Evolutionary conservation across 2,888 invertebrate species (phyloP), one percentile per base, ranked within the genome.

Genomic region (Agrilus mali): DNA sequence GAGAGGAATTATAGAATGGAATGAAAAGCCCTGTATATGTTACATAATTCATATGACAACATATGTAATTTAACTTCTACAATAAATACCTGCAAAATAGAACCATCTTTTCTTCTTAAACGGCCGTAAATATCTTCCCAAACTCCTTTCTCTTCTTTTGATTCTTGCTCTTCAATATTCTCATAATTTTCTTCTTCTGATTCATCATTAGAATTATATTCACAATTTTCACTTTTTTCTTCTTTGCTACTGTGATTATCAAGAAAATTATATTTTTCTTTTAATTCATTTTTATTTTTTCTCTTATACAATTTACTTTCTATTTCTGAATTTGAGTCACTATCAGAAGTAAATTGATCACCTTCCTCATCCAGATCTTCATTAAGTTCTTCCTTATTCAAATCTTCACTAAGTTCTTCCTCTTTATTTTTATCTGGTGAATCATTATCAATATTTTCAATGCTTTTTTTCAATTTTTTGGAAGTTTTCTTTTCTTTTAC

Each of bases 51-150:
- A 20, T 7, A 17, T 5, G 3, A 17, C 17, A 17, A 4, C 7
- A 20, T 20, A 20, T 20, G 5, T 20, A 4, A n/a, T 10, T 27
- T 10, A 27, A 10, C 4, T 10, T 27, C 8, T 27, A 27, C 6
- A 20, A 5, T 27, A 10, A 7, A 22, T 64, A 78, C 79, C 56
- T 71, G 68, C 36, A 93, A 68, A 50, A 94, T 62, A 60, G 85
- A 81, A 3, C 95, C 95, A 53, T 83, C 74, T 56, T 79, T 78
- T 59, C 86, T 84, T 52, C 89, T 74, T 53, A 82, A 75, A 46
- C 94, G 73, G 0, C 95, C 95, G 67, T 96, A 95, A 60, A 96
- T 95, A 69, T 96, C 95, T 71, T 95, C 90, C 82, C 83, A 85
- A 7, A 63, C 58, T 33, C 63, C 63, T 47, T 60, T 57, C n/a